Evolutionary conservation across 1,140 invertebrate species (phyloP), one percentile per base, ranked within the genome.

Genomic region (Oscheius sp.): DNA sequence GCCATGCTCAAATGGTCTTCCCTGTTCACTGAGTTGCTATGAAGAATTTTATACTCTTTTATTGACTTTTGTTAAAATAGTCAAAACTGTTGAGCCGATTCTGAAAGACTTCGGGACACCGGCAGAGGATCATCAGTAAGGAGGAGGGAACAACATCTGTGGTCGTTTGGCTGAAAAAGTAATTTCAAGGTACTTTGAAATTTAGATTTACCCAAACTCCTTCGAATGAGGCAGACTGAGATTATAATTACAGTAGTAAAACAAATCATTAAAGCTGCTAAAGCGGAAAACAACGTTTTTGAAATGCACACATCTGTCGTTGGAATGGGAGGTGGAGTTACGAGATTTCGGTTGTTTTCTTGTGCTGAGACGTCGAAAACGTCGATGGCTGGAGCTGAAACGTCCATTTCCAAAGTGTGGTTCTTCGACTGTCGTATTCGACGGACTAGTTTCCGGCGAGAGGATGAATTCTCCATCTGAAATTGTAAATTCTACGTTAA

Each of bases 1-100:
- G 49, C 49, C 49, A 55, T 55, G 49, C 49, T 55, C 49, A 55
- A 55, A 55, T 55, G 49, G 49, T 55, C 49, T 23, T 42, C 49
- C 49, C 49, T 13, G 7, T 55, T 23, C 28, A 20, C 28, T 55
- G 7, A 15, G 28, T 23, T 23, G 49, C 49, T 13, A 55, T 55
- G 23, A 55, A 55, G 49, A 55, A 55, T 55, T 55, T 55, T 55
- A 55, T 55, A 23, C 10, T 10, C 38, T 42, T n/a, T 10, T 42
- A n/a, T 10, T n/a, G 38, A 42, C n/a, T 42, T 42, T 10, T 42
- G 38, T n/a, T 42, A 42, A 42, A 42, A 20, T 20, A 23, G 7
- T 55, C 28, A 13, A 55, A 4, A 4, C 7, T 20, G 7, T 55
- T 23, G 7, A 55, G 49, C 49, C 7, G 23, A n/a, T n/a, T n/a